Percentiles rank a stretch among this genome's conserved stretches.
These are phyloP conservation scores for Myripristis jacobus DNA, from an alignment of 2,797 vertebrate genomes.

Conservation along the genomic window DNA sequence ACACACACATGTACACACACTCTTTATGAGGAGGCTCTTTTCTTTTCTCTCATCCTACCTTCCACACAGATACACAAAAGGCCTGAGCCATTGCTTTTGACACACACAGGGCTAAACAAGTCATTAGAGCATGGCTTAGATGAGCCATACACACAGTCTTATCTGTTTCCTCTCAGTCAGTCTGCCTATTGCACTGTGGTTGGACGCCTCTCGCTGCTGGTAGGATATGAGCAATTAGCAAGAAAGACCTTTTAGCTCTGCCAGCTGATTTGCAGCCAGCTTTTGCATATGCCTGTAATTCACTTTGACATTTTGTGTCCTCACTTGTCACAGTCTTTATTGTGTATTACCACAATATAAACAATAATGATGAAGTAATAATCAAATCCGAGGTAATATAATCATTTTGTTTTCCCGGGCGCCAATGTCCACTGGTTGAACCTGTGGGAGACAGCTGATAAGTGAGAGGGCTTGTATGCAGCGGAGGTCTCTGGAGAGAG, in stretches of 20 bases:
- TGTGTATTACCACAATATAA: conserved; percentile 79
- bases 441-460: conserved; percentile 81
- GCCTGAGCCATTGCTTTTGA: conserved; percentile 71
- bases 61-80: conserved; percentile 30
- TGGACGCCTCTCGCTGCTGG: conserved; percentile 69
- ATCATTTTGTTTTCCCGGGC: conserved; percentile 67
- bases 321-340: conserved; percentile 80
- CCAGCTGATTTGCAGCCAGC: conserved; percentile 80
- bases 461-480: conserved; percentile 69
- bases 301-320: conserved; percentile 82
- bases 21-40: conserved; percentile 50
- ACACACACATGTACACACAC: conserved; percentile 28
- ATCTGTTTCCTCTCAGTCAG: conserved; percentile 74
- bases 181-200: conserved; percentile 57
- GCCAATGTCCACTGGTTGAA: conserved; percentile 82
- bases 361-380: conserved; percentile 83
- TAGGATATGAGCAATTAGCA: conserved; percentile 83
- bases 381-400: conserved; percentile 78
- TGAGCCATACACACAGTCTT: conserved; percentile 71
- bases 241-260: conserved; percentile 78
- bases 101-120: conserved; percentile 76
- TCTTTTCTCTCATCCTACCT: conserved; percentile 38
- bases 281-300: conserved; percentile 84
- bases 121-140: conserved; percentile 77
- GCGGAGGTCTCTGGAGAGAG: conserved; percentile 69